Percentiles rank a stretch among this genome's conserved stretches.
These are phyloP conservation scores for Synergus japonicus DNA, from an alignment of 2,888 invertebrate genomes.

Conservation along the genomic window DNA sequence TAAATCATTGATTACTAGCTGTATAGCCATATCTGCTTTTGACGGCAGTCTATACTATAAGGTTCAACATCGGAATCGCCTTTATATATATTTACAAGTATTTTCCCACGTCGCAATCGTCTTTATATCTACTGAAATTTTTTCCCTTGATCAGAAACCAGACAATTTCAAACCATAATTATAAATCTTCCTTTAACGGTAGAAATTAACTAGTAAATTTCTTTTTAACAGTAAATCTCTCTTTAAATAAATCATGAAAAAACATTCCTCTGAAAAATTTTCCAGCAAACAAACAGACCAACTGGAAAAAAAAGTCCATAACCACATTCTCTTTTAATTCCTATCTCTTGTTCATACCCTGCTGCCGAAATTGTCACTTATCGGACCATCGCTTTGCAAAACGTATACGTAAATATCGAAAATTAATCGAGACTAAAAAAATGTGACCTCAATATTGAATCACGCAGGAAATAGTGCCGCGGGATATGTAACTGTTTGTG, in stretches of 20 bases:
- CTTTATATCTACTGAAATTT: neutral
- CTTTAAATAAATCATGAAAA: neutral
- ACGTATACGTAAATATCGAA: slow-evolving; percentile 2
- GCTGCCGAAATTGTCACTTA: slow-evolving; percentile 1
- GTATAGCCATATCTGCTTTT: slow-evolving; percentile 13
- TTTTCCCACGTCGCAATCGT: no score
- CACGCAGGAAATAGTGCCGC: slow-evolving; percentile 19
- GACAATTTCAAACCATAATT: no score
- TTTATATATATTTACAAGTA: neutral
- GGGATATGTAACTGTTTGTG: slow-evolving; percentile 3
- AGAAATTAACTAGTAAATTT: no score
- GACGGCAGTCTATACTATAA: neutral
- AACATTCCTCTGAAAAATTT: neutral
- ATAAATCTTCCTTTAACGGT: no score
- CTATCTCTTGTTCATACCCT: neutral
- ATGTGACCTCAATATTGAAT: slow-evolving; percentile 35
- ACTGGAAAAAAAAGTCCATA: neutral
- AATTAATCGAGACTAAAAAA: slow-evolving; percentile 36
- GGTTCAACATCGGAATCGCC: neutral
- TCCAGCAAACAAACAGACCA: neutral
- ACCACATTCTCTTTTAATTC: neutral
- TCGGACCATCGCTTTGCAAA: slow-evolving; percentile 6
- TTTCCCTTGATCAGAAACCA: neutral
- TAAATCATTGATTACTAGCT: slow-evolving; percentile 27
- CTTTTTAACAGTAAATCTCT: no score